Base-by-base conservation (phyloP, 2,113 vertebrate species). In the Myotis brandtii region DNA sequence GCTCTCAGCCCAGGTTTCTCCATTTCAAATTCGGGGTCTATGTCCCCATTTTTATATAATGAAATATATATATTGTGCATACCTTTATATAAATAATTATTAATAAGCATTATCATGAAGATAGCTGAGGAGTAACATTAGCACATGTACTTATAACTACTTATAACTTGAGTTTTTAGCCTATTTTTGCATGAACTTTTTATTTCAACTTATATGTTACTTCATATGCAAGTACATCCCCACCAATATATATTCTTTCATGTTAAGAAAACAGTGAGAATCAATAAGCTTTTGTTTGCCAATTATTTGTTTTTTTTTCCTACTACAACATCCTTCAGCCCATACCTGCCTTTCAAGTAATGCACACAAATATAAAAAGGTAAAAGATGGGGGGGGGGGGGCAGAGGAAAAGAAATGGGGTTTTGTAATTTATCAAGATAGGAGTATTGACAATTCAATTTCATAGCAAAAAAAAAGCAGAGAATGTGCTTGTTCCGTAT, bases 371-470 rank as follows among this genome's bases (percentile, higher is more conserved):
- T 18, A 73, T 2, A 1, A 34, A 88, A 86, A 40, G 1, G 18
- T 48, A 32, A 85, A 91, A 86, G 37, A 91, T 2, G 12, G 2
- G 5, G 25, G 17, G 73, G n/a, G 64, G n/a, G 69, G 76, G 85
- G 18, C 56, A 50, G 6, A 72, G 14, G 46, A 54, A 94, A 97
- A 85, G 40, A 23, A 76, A 76, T 13, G 2, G 1, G 50, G 6
- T 66, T 89, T 50, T 90, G 62, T 50, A 91, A 91, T 87, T 92
- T 95, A 94, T 88, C 85, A 88, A 92, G 67, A 94, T 1, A 80
- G 17, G 46, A 80, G 73, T 84, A 95, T 69, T 93, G 86, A 73
- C 72, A 84, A 88, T 50, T 93, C 76, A 93, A 94, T 95, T 94
- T 94, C 37, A 37, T 76, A 56, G 62, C 67, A 77, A 67, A 85